phyloP scores from a whole-genome alignment of 2,888 invertebrate genomes.

The Drymonia ruficornis region DNA sequence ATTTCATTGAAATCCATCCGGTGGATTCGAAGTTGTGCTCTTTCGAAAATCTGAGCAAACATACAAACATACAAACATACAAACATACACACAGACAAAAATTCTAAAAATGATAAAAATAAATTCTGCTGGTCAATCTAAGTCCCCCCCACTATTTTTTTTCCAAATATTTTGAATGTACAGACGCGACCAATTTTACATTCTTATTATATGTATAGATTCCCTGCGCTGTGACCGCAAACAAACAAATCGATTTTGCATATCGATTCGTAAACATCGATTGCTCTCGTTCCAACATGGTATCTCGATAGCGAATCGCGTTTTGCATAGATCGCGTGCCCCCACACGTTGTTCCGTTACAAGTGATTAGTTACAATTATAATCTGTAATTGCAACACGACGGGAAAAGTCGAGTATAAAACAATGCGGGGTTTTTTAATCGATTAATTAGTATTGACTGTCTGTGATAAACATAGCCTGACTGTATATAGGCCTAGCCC shows the following conservation, averaged over 20 bases:
- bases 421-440: slow-evolving; percentile 51
- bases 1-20: too few species aligned
- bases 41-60: too few species aligned
- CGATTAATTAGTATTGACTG: slow-evolving; percentile 29
- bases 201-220: too few species aligned
- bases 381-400: slow-evolving; percentile 55
- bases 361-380: slow-evolving; percentile 70
- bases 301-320: slow-evolving; percentile 45
- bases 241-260: slow-evolving; percentile 3
- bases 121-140: too few species aligned
- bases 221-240: not conserved
- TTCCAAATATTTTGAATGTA: too few species aligned
- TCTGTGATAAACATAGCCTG: not conserved
- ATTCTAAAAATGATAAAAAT: too few species aligned
- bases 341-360: slow-evolving; percentile 56
- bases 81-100: too few species aligned
- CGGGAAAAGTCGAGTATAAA: slow-evolving; percentile 59
- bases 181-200: too few species aligned
- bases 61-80: too few species aligned
- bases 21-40: too few species aligned
- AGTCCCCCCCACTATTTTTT: too few species aligned
- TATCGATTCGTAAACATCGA: slow-evolving; percentile 17
- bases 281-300: slow-evolving; percentile 28
- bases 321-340: slow-evolving; percentile 56
- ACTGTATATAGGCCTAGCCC: too few species aligned